These are phyloP conservation scores for Pogonocherus hispidulus DNA, from an alignment of 2,888 invertebrate species.

Conservation along the genomic window DNA sequence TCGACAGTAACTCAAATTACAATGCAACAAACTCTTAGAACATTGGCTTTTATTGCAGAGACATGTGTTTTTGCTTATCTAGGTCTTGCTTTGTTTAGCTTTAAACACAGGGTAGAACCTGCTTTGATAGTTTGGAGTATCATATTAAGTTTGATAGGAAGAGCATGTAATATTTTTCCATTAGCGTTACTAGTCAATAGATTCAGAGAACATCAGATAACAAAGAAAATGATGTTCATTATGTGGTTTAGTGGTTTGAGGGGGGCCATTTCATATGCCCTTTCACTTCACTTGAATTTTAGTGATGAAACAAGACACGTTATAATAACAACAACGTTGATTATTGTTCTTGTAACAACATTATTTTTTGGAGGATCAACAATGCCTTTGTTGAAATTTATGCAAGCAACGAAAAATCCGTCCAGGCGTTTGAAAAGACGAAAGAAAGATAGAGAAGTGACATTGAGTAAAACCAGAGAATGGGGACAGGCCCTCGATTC, in stretches of 20 bases:
- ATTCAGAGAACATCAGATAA: slow-evolving; percentile 97
- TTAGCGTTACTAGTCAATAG: slow-evolving; percentile 93
- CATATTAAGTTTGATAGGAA: slow-evolving; percentile 89
- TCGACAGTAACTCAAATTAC: slow-evolving; percentile 99
- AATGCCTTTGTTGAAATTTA: slow-evolving; percentile 95
- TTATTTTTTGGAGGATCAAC: slow-evolving; percentile 97
- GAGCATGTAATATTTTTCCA: slow-evolving; percentile 98
- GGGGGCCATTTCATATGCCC: slow-evolving; percentile 97
- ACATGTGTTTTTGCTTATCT: slow-evolving; percentile 99
- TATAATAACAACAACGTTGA: slow-evolving; percentile 97
- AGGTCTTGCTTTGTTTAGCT: slow-evolving; percentile 94
- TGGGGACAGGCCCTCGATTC: slow-evolving; percentile 97
- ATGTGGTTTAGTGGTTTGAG: slow-evolving; percentile 99
- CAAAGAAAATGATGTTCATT: slow-evolving; percentile 98
- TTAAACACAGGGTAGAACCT: slow-evolving; percentile 91
- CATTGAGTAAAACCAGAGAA: slow-evolving; percentile 97
- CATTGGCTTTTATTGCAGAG: slow-evolving; percentile 97
- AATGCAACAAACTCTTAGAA: slow-evolving; percentile 98
- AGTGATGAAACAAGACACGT: slow-evolving; percentile 96
- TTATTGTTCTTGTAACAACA: slow-evolving; percentile 96
- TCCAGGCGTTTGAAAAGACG: slow-evolving; percentile 72
- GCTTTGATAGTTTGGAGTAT: slow-evolving; percentile 96
- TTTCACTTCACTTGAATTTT: slow-evolving; percentile 95
- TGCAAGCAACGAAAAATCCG: slow-evolving; percentile 78
- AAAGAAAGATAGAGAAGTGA: slow-evolving; percentile 81